Base-by-base conservation (phyloP, 2,797 vertebrate genomes). In the Amniataba percoides region DNA sequence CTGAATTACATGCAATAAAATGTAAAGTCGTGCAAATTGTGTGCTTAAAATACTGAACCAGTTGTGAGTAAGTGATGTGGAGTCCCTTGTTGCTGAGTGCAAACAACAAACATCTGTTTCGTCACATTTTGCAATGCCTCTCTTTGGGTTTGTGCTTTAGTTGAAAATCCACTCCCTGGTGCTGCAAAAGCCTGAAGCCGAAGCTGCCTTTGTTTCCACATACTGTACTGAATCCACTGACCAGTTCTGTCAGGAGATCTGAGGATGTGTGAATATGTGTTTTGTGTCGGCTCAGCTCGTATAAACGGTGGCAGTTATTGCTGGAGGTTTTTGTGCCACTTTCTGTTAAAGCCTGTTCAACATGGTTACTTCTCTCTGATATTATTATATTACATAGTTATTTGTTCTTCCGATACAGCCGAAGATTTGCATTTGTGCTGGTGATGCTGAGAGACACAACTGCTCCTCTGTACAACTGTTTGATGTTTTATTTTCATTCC, bases 61-160 rank as follows among this genome's bases (percentile, higher is more conserved):
- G 34, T 31, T 53, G 43, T 40, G 42, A 39, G 36, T 31, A 31
- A 3, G 27, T 52, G 43, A 81, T 42, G 52, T 65, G 36, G 19
- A 45, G 15, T 18, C 14, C 49, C 61, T 27, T 25, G 27, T 57
- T 46, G 27, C 5, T 5, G n/a, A 71, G 6, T 16, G 34, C 10
- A 11, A 71, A 59, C 61, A 61, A 40, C 18, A 49, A 46, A 46
- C 55, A 66, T 65, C 51, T 62, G 68, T 70, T 80, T 76, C 49
- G 13, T 71, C 74, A 63, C 53, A 67, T 67, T 64, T 21, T 72
- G 49, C 53, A 71, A 18, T 46, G 27, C 43, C 36, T 46, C 27
- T 80, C 55, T 25, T 36, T 68, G 34, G 25, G 67, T 39, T 69
- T 70, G 31, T 52, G 16, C 46, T 53, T 21, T 21, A 46, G 21